Percentiles rank a stretch among this genome's conserved stretches.
These are phyloP conservation scores for Crocidura indochinensis DNA, from an alignment of 2,797 vertebrate species.

Conservation along the genomic window DNA sequence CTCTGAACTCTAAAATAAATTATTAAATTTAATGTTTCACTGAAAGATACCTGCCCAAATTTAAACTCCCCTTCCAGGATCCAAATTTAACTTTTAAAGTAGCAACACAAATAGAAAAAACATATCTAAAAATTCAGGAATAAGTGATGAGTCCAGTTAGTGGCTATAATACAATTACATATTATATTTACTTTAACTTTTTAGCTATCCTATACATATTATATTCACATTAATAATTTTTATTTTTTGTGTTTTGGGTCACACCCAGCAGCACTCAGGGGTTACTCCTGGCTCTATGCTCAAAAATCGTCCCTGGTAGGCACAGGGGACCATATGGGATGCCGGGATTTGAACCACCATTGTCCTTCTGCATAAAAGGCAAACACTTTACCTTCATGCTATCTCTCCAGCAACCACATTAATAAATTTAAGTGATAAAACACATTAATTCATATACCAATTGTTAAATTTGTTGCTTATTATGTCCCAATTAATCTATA, in stretches of 20 bases:
- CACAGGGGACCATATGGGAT: too few species aligned
- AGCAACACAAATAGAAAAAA: neutral
- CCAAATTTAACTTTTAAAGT: too few species aligned
- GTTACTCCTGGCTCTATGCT: too few species aligned
- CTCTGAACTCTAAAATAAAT: neutral
- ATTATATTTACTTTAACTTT: neutral
- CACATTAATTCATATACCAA: neutral
- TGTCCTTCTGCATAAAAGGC: too few species aligned
- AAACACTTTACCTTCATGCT: too few species aligned
- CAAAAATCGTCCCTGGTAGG: too few species aligned
- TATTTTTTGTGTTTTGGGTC: too few species aligned
- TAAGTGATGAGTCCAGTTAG: neutral
- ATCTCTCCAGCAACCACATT: too few species aligned
- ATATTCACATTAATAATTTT: neutral
- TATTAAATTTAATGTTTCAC: conserved; percentile 8
- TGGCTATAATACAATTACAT: too few species aligned
- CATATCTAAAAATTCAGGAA: neutral
- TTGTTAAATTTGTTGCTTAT: neutral
- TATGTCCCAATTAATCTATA: neutral
- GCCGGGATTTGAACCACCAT: too few species aligned
- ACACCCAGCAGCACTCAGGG: too few species aligned
- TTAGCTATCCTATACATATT: neutral
- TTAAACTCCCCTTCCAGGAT: too few species aligned
- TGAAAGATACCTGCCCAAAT: neutral
- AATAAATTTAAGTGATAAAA: neutral